Percentiles rank a stretch among this genome's conserved stretches.
Conservation (phyloP, 92 coral and sea anemone species). For the Zoanthus gigantus region DNA sequence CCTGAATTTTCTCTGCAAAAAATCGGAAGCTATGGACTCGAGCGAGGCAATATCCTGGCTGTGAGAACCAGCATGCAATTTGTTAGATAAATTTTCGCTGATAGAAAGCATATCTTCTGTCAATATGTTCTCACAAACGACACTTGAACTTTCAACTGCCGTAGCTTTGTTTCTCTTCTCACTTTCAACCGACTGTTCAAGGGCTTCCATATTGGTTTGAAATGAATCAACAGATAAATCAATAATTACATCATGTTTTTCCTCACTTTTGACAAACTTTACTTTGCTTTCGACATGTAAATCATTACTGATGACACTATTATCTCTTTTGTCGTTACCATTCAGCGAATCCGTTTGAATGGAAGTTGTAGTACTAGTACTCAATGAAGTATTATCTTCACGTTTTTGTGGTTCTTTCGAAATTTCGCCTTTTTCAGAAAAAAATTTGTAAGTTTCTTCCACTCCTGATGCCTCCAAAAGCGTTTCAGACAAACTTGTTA, state of each 20-base stretch:
- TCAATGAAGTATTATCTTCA: background rate
- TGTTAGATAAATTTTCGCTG: background rate
- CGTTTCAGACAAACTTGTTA: background rate
- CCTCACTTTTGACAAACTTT: background rate
- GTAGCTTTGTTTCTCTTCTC: background rate
- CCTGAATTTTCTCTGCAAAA: background rate
- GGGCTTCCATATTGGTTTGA: background rate
- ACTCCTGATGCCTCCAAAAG: background rate
- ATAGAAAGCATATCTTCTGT: background rate
- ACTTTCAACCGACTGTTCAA: background rate
- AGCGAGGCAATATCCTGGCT: background rate
- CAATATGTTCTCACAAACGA: background rate
- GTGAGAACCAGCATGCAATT: background rate
- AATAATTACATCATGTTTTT: background rate
- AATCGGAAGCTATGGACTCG: background rate
- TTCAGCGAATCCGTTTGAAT: background rate
- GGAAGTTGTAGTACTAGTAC: background rate
- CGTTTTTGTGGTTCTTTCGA: background rate
- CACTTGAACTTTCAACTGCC: background rate
- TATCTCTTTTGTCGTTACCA: background rate
- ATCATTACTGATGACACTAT: background rate
- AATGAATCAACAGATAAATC: background rate
- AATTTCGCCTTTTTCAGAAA: background rate
- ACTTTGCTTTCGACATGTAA: background rate
- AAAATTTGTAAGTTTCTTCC: background rate